These are phyloP conservation scores for Tachuris rubrigastra DNA, from an alignment of 2,113 vertebrate species.

Conservation along the genomic window DNA sequence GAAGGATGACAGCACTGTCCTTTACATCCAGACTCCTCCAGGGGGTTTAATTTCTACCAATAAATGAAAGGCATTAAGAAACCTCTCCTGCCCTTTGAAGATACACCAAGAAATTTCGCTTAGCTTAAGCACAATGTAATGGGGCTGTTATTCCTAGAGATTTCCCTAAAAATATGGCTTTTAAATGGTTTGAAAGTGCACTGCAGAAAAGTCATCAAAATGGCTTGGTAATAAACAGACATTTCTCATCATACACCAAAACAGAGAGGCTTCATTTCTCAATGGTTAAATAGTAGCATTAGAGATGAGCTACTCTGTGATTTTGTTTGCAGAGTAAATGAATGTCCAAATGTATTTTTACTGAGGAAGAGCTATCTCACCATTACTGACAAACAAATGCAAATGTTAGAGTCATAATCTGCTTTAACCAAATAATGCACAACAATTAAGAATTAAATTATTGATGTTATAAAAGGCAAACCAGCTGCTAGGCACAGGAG, in stretches of 20 bases:
- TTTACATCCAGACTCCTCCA: background rate
- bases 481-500: slow-evolving; percentile 8
- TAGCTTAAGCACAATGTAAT: background rate
- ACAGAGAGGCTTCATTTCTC: slow-evolving; percentile 13
- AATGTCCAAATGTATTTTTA: background rate
- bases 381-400: slow-evolving; percentile 41
- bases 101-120: background rate
- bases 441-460: slow-evolving; percentile 66
- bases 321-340: slow-evolving; percentile 46
- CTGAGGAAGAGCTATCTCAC: slow-evolving; percentile 10
- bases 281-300: background rate
- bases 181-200: slow-evolving; percentile 6
- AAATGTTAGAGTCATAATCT: slow-evolving; percentile 47
- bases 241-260: background rate
- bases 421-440: slow-evolving; percentile 50
- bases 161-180: slow-evolving; percentile 26
- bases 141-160: background rate
- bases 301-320: background rate
- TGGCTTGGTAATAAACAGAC: slow-evolving; percentile 25
- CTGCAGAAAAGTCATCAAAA: slow-evolving; percentile 30
- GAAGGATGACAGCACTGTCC: background rate
- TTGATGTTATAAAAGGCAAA: slow-evolving; percentile 55
- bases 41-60: background rate
- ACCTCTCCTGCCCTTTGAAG: background rate
- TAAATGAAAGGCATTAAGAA: slow-evolving; percentile 9